Evolutionary conservation across 1,140 invertebrate species (phyloP).

Genomic region (Apis laboriosa): DNA sequence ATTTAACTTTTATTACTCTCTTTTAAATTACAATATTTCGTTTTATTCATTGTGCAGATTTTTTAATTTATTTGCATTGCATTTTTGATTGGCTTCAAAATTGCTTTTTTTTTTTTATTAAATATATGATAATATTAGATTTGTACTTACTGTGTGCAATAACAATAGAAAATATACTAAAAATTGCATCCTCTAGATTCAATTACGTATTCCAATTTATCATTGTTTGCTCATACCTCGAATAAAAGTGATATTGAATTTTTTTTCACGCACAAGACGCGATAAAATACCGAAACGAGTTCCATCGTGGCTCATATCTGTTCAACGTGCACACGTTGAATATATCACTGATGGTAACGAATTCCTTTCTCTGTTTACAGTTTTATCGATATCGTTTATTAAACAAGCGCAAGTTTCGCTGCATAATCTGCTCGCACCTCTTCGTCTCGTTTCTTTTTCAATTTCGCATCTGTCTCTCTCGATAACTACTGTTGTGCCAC

Average conservation of each 20-base stretch:
- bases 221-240: neutral
- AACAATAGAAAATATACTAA: no score
- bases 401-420: slow-evolving; percentile 37
- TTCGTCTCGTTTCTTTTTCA: neutral
- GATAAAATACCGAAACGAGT: neutral
- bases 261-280: neutral
- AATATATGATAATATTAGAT: no score
- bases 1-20: no score
- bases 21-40: no score
- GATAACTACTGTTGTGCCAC: neutral
- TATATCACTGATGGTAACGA: neutral
- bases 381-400: slow-evolving; percentile 50
- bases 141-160: no score
- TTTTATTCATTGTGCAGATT: no score
- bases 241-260: neutral
- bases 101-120: no score
- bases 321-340: neutral
- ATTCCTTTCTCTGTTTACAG: slow-evolving; percentile 20
- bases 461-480: neutral
- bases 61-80: no score
- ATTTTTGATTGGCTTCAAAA: no score
- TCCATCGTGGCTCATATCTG: neutral
- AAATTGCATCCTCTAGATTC: neutral
- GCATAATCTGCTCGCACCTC: neutral
- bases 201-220: neutral